Base-by-base conservation (phyloP, 2,888 invertebrate genomes). In the Laothoe populi region DNA sequence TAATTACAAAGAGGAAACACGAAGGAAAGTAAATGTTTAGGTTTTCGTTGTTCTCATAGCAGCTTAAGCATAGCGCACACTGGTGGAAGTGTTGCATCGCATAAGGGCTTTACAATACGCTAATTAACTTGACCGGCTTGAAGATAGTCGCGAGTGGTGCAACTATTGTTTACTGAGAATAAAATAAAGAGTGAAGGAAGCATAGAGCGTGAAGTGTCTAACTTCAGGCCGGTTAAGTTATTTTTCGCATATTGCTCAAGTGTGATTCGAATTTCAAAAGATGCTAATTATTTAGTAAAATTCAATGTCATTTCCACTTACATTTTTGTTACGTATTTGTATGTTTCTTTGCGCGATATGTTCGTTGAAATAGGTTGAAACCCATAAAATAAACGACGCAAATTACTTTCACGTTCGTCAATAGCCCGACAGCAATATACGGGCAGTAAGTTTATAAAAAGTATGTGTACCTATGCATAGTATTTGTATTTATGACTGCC, bases 11-110 rank as follows among this genome's bases (percentile, higher is more conserved):
- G 53, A 53, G 35, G 31, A 53, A 35, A 19, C 35, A 53, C 53
- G 53, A 53, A 35, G 53, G 19, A 53, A 53, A 53, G 53, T 53
- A 53, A 53, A 53, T 53, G 53, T 35, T 53, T 35, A 53, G 53
- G 19, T 35, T 53, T 53, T 53, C 31, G 53, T 35, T 53, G 53
- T 53, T 53, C 31, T 31, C 35, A 35, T 35, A 26, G 13, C 49
- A 16, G 16, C 26, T 31, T 49, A 49, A 31, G 35, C 4, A 46
- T 8, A 16, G 21, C 3, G 19, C 19, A 44, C 24, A 49, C 24
- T n/a, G n/a, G n/a, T 11, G 38, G 11, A 40, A 13, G 40, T 3
- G 4, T 40, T 13, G 13, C 26, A n/a, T n/a, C n/a, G 26, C 5
- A 26, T 4, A 26, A 5, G 26, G 26, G n/a, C n/a, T n/a, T n/a